A percentile compares a stretch with the other conserved stretches of the same genome.
phyloP scores from a whole-genome alignment of 2,888 invertebrate species.

The Therioaphis trifolii region DNA sequence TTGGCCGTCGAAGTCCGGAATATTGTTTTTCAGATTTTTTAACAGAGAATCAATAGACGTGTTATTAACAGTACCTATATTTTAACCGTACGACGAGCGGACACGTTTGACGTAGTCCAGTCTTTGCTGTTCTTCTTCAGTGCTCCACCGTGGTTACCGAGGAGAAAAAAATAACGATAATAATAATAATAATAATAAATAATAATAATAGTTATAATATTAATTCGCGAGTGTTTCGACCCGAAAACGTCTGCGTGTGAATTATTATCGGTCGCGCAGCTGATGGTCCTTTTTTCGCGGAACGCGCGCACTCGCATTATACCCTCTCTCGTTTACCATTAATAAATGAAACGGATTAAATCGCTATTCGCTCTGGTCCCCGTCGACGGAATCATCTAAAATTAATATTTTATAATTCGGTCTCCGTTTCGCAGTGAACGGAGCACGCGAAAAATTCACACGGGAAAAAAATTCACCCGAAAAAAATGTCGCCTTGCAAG shows the following conservation, averaged over 20 bases:
- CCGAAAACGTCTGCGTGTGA: slow-evolving; percentile 47
- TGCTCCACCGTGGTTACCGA: not conserved
- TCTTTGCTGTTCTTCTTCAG: not conserved
- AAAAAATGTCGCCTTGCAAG: too few relatives aligned
- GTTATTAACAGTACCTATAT: too few relatives aligned
- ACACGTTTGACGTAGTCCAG: too few relatives aligned
- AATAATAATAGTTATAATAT: not conserved
- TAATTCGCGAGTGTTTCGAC: slow-evolving; percentile 6
- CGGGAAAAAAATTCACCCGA: too few relatives aligned
- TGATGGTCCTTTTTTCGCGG: slow-evolving; percentile 47
- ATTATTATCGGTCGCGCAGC: slow-evolving; percentile 49
- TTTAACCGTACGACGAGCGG: too few relatives aligned
- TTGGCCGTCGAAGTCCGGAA: too few relatives aligned
- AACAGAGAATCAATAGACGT: too few relatives aligned
- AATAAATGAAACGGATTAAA: slow-evolving; percentile 59
- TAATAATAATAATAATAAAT: too few relatives aligned
- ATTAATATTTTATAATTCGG: slow-evolving; percentile 55
- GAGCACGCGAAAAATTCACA: not conserved
- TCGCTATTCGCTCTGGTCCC: slow-evolving; percentile 35
- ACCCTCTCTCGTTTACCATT: slow-evolving; percentile 16
- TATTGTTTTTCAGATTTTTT: too few relatives aligned
- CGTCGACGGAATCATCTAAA: slow-evolving; percentile 12
- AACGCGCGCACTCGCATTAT: not conserved
- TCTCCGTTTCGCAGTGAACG: not conserved
- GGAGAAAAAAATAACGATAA: not conserved